phyloP scores from a whole-genome alignment of 2,797 vertebrate genomes.

The Manis pentadactyla region DNA sequence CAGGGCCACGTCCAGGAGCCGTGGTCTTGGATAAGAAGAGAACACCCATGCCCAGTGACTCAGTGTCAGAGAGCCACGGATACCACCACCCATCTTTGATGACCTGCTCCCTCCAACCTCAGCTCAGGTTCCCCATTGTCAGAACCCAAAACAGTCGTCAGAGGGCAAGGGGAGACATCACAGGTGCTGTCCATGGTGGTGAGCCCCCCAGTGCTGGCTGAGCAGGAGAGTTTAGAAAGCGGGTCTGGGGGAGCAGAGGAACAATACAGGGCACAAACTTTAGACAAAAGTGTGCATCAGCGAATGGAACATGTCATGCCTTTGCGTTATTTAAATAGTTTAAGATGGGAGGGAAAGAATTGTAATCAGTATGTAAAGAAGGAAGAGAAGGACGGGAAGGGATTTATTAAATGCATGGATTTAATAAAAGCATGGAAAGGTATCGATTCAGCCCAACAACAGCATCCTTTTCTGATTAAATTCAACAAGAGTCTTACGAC shows the following conservation, averaged over 20 bases:
- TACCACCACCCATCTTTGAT: too few species aligned
- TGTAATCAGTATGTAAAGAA: not conserved
- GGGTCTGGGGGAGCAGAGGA: too few species aligned
- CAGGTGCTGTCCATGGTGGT: rapidly evolving
- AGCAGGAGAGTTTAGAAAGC: not conserved
- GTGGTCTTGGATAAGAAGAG: not conserved
- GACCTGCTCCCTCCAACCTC: not conserved
- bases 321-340: rapidly evolving
- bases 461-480: too few species aligned
- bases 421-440: not conserved
- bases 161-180: too few species aligned
- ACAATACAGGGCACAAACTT: rapidly evolving
- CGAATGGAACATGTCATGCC: rapidly evolving
- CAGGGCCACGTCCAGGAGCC: too few species aligned
- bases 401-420: not conserved
- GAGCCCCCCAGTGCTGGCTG: not conserved
- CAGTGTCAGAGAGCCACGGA: not conserved
- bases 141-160: too few species aligned
- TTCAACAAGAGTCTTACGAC: not conserved
- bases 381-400: too few species aligned
- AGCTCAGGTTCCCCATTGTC: not conserved
- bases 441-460: not conserved
- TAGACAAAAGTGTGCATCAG: not conserved
- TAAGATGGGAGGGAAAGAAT: not conserved
- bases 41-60: rapidly evolving